Percentiles rank a stretch among this genome's conserved stretches.
Conservation (phyloP, 2,888 invertebrate species). For the Zaprionus lineosus region DNA sequence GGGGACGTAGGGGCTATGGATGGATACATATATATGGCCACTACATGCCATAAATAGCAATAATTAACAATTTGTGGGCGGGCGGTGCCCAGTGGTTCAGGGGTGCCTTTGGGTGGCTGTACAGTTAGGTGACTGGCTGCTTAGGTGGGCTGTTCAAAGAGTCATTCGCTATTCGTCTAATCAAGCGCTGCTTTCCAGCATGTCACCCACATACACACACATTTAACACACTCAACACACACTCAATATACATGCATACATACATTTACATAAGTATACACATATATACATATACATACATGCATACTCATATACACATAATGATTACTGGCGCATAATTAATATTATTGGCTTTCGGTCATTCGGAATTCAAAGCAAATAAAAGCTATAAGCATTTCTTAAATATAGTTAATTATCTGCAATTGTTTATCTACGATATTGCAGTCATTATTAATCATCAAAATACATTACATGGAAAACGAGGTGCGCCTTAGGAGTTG, state of each 20-base stretch:
- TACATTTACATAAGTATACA: constrained; percentile 10
- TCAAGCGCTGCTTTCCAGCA: constrained; percentile 45
- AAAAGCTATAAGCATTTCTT: constrained; percentile 30
- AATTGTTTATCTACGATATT: constrained; percentile 18
- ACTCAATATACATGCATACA: constrained; percentile 17
- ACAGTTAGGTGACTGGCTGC: constrained; percentile 14
- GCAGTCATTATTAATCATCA: not conserved
- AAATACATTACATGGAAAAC: not conserved
- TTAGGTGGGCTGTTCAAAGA: constrained; percentile 17
- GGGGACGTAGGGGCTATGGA: not conserved
- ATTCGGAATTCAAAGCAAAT: constrained; percentile 38
- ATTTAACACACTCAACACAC: constrained; percentile 21
- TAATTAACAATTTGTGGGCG: constrained; percentile 4
- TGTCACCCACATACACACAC: constrained; percentile 29
- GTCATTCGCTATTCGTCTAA: constrained; percentile 25
- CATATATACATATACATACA: constrained; percentile 8
- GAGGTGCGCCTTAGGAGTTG: not conserved
- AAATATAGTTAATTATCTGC: constrained; percentile 65
- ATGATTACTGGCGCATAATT: constrained; percentile 53
- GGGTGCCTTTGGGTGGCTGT: not conserved
- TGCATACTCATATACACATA: constrained; percentile 20
- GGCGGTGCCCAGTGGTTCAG: not conserved
- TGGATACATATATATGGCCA: too few relatives aligned
- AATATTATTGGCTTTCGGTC: constrained; percentile 69
- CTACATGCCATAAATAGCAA: not conserved